Conservation (phyloP, 2,797 vertebrate species). For the Diceros bicornis region DNA sequence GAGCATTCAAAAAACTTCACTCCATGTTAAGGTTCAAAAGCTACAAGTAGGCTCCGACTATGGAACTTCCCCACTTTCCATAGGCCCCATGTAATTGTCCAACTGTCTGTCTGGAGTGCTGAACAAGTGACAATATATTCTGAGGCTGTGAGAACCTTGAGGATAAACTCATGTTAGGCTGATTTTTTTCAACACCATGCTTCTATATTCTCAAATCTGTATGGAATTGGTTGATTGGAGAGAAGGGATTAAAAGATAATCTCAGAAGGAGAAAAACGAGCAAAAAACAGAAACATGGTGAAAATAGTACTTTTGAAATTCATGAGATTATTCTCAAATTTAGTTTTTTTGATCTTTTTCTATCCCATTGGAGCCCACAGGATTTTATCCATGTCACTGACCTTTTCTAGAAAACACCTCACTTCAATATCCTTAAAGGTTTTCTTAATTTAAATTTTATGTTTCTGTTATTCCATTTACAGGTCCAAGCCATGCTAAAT, state of each 20-base stretch:
- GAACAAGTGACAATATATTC: neutral
- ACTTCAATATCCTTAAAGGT: neutral
- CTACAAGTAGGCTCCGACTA: neutral
- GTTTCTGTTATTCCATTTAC: neutral
- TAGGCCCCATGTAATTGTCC: neutral
- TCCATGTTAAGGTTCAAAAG: neutral
- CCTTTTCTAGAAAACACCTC: neutral
- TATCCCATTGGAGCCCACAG: neutral
- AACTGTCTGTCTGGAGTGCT: neutral
- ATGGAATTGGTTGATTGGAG: neutral
- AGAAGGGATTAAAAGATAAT: neutral
- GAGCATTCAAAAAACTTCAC: neutral
- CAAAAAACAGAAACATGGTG: neutral
- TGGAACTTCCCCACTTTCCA: neutral
- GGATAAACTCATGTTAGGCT: neutral
- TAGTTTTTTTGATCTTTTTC: neutral
- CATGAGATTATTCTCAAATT: neutral
- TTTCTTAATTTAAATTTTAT: neutral
- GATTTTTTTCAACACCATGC: neutral
- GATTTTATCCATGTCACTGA: neutral
- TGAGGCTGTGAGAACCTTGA: neutral
- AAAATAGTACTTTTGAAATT: neutral
- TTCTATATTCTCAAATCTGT: neutral
- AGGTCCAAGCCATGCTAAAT: slow-evolving; percentile 28
- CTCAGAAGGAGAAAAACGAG: neutral